Conservation (phyloP, 2,113 vertebrate genomes). For the Edolisoma coerulescens region DNA sequence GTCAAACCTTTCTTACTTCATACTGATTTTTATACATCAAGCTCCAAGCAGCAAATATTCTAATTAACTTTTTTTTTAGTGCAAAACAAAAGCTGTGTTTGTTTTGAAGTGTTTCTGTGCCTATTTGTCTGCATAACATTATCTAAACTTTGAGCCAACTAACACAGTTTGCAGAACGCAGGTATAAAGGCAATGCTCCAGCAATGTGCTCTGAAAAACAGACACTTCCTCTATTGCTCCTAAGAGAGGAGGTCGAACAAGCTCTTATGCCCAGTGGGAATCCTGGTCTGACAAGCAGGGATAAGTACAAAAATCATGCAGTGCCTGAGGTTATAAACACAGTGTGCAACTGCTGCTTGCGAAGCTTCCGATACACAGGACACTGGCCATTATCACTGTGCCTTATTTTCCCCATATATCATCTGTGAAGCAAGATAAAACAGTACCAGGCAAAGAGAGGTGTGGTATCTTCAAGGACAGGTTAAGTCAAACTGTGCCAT, state of each 20-base stretch:
- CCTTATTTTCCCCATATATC: not conserved
- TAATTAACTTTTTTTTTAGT: not conserved
- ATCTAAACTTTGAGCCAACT: not conserved
- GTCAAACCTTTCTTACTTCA: not conserved
- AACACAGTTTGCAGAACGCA: not conserved
- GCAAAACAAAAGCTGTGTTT: not conserved
- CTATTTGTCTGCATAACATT: not conserved
- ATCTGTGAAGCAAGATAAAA: constrained; percentile 50
- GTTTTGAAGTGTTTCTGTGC: not conserved
- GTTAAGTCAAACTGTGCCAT: not conserved
- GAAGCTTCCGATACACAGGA: not conserved
- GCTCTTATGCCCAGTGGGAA: not conserved
- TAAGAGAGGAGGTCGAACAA: not conserved
- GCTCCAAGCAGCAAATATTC: not conserved
- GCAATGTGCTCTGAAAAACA: not conserved
- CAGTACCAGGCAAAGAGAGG: not conserved
- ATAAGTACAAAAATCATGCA: constrained; percentile 2
- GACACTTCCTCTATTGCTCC: not conserved
- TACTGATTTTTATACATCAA: not conserved
- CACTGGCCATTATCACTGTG: not conserved
- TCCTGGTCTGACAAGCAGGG: not conserved
- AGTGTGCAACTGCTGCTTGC: not conserved
- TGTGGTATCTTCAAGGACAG: constrained; percentile 44
- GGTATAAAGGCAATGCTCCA: not conserved
- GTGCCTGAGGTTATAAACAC: constrained; percentile 8